Base-by-base conservation (phyloP, 2,113 vertebrate genomes). In the Corydoras maculifer region DNA sequence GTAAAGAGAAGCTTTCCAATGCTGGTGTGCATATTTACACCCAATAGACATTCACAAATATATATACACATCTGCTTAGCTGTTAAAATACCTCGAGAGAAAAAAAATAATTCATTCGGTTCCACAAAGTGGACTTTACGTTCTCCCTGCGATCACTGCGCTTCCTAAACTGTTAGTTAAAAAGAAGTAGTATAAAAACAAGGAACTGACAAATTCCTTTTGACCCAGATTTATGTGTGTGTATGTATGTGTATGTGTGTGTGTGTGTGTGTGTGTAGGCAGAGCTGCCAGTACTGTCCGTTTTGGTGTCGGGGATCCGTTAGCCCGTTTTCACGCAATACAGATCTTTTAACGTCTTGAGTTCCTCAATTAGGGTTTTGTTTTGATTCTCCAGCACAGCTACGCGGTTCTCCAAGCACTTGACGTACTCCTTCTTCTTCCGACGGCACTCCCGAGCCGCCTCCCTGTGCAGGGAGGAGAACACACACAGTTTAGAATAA, bases 311-410 rank as follows among this genome's bases (percentile, higher is more conserved):
- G 48, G 9, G 12, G 63, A 62, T 15, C 58, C 15, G 50, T 90
- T 98, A 99, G 91, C 98, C 97, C 48, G 95, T 97, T 91, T 99
- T 99, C 90, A 99, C 95, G 86, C 97, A 99, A 86, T 99, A 99
- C 84, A 99, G 94, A 92, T 99, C 97, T 87, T 99, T 99, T 90
- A 99, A 95, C 87, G 97, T 94, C 93, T 99, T 99, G 58, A 99
- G 93, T 85, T 99, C 97, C 87, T 99, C 97, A 51, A 99, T 99
- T 79, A 99, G 90, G 83, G 97, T 99, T 90, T 99, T 99, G 91
- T 99, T 99, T 91, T 99, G 97, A 89, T 99, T 99, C 86, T 99
- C 97, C 90, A 99, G 90, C 81, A 99, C 97, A n/a, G 97, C 97
- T 82, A 99, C 96, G 51, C 97, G 92, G 90, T 99, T 99, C 88